A percentile compares a stretch with the other conserved stretches of the same genome.
These are phyloP conservation scores for Carcharodon carcharias DNA, from an alignment of 2,797 vertebrate genomes.

Conservation along the genomic window DNA sequence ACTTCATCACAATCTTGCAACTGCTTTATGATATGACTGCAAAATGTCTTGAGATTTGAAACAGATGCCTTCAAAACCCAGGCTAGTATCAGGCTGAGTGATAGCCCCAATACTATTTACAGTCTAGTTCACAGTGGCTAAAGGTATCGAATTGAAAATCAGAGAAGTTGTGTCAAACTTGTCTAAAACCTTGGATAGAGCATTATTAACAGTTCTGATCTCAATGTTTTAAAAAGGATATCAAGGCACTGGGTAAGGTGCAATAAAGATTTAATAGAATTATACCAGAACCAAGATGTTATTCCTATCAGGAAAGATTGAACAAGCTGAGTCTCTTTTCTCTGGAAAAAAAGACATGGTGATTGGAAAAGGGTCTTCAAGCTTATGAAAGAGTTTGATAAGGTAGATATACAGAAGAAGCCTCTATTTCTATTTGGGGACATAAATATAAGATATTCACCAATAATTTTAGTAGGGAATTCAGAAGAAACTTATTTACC, in stretches of 20 bases:
- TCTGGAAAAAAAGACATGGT: not conserved
- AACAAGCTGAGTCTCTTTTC: not conserved
- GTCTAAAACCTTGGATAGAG: not conserved
- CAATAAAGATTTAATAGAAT: too few relatives aligned
- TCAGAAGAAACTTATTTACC: not conserved
- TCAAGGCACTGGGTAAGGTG: not conserved
- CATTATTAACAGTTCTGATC: not conserved
- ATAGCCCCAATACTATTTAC: too few relatives aligned
- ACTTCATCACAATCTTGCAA: too few relatives aligned
- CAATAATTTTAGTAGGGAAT: not conserved
- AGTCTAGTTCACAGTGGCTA: not conserved
- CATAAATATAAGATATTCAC: not conserved
- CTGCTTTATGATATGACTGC: too few relatives aligned
- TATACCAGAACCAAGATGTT: not conserved
- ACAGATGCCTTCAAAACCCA: too few relatives aligned
- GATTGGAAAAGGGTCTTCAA: not conserved
- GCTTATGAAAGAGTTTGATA: not conserved
- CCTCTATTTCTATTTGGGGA: not conserved
- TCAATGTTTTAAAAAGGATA: not conserved
- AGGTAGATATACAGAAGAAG: not conserved
- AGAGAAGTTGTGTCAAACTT: not conserved
- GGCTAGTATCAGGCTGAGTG: too few relatives aligned
- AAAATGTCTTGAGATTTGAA: too few relatives aligned
- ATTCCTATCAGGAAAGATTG: not conserved
- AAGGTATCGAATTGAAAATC: not conserved